phyloP scores from a whole-genome alignment of 1,140 invertebrate genomes.

The Drosophila saltans region DNA sequence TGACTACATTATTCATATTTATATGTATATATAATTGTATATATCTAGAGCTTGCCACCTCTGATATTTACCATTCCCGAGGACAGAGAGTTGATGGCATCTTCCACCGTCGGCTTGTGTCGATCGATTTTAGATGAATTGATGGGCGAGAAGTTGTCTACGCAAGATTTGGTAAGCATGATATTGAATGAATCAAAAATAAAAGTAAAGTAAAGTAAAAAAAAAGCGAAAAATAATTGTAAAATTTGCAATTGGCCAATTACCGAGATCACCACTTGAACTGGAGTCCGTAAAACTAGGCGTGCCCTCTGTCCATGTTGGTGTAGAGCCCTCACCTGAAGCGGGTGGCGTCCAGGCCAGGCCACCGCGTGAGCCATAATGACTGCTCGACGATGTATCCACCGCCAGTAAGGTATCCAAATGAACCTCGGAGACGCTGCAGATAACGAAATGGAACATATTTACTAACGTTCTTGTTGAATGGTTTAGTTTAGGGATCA shows the following conservation, averaged over 20 bases:
- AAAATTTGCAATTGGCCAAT: constrained; percentile 40
- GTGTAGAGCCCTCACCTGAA: constrained; percentile 96
- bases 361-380: constrained; percentile 81
- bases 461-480: background rate
- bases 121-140: constrained; percentile 83
- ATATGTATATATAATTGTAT: constrained; percentile 1
- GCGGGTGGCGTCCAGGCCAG: constrained; percentile 92
- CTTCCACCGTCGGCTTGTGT: constrained; percentile 86
- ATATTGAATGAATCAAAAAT: constrained; percentile 45
- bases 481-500: background rate
- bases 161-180: constrained; percentile 65
- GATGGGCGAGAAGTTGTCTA: constrained; percentile 83
- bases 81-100: constrained; percentile 90
- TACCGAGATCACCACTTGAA: constrained; percentile 91
- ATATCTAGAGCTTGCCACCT: constrained; percentile 55
- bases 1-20: constrained; percentile 5
- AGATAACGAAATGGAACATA: no score
- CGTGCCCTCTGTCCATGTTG: constrained; percentile 98
- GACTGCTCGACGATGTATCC: constrained; percentile 81
- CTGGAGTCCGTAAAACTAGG: constrained; percentile 98
- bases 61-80: constrained; percentile 89
- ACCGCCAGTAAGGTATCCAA: constrained; percentile 82
- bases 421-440: constrained; percentile 82
- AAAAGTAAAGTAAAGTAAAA: constrained; percentile 47
- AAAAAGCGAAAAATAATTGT: constrained; percentile 35